phyloP scores from a whole-genome alignment of 2,888 invertebrate species.

The Cosmia trapezina region DNA sequence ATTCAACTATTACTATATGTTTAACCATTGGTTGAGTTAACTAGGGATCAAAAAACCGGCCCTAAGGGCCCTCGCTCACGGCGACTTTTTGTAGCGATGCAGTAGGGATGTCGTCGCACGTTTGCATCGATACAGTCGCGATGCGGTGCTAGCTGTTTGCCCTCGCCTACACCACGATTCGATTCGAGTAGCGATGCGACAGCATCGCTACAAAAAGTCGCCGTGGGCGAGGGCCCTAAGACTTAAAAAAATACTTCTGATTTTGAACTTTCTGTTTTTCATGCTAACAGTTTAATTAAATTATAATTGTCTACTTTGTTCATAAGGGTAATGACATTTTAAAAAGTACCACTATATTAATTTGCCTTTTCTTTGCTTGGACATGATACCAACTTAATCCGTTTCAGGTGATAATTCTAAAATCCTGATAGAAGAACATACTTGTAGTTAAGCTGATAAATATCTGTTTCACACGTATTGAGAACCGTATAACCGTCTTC shows the following conservation, averaged over 20 bases:
- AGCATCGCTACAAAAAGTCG: no score
- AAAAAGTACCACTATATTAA: not conserved
- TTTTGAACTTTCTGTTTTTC: not conserved
- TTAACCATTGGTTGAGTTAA: no score
- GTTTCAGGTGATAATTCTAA: not conserved
- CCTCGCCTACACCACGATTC: no score
- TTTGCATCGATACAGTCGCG: no score
- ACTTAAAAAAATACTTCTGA: not conserved
- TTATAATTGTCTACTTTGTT: not conserved
- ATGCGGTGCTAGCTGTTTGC: no score
- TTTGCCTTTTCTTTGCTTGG: not conserved
- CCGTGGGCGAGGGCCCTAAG: no score
- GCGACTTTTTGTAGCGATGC: no score
- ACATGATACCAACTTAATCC: not conserved
- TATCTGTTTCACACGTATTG: conserved; percentile 69
- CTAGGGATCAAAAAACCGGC: no score
- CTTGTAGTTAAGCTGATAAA: conserved; percentile 13
- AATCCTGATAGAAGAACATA: not conserved
- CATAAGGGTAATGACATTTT: not conserved
- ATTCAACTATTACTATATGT: no score
- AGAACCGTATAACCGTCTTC: conserved; percentile 68
- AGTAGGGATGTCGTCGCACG: no score
- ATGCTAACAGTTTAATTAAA: not conserved
- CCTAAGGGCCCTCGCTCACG: no score
- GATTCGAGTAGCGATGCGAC: no score